Evolutionary conservation across 2,888 invertebrate species (phyloP), one percentile per base, ranked within the genome.

Genomic region (Tenthredo amoena): DNA sequence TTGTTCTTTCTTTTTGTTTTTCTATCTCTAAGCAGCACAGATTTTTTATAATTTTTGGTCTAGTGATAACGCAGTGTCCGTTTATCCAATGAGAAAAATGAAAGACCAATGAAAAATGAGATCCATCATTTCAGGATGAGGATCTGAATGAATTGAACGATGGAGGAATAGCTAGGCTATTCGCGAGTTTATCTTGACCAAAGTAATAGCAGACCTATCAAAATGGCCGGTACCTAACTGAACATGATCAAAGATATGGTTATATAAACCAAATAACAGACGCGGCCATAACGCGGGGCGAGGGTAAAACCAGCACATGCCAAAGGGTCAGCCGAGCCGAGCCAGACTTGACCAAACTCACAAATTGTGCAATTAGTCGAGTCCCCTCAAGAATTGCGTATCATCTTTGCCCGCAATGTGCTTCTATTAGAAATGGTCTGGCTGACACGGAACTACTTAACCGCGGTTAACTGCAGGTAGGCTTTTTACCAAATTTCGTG

Each of bases 281-380:
- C 26, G 62, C 9, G 62, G 62, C 26, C 21, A 21, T 21, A 10
- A 62, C 18, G 10, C 62, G 21, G 26, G 4, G 62, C 26, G 12
- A 62, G 62, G 62, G 55, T 55, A 55, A 7, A n/a, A 55, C 62
- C 21, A 21, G 26, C 12, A 62, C 62, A 26, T 62, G 26, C 62
- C 68, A 68, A 34, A 68, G 68, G 68, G 68, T 34, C 68, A 68
- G 34, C 18, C 18, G 34, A 68, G 68, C 34, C 68, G 68, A 34
- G 31, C 34, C 34, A 68, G 68, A 68, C 68, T 68, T 34, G 68
- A 68, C 34, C 68, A 18, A 68, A 34, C 34, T 34, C 26, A 68
- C 68, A 34, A 68, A 68, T 68, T 68, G 68, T 68, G 68, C 34
- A 68, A 68, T 68, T 34, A 68, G 68, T 68, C 34, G 31, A 68